Evolutionary conservation across 2,113 vertebrate genomes (phyloP).

Genomic region (Dromaius novaehollandiae): DNA sequence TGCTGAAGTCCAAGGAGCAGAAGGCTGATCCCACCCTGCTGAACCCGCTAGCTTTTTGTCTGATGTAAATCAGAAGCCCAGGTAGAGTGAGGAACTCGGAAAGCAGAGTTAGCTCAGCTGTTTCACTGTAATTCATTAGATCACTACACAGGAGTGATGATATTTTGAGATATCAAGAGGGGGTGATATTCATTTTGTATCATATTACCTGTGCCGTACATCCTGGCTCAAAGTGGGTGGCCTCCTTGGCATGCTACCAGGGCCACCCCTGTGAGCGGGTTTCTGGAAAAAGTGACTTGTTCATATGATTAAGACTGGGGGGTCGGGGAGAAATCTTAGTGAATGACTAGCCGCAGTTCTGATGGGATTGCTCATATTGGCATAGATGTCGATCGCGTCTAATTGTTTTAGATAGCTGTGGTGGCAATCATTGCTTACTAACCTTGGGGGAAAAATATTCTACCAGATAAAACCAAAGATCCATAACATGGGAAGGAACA

Average conservation of each 20-base stretch:
- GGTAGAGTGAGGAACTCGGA: neutral
- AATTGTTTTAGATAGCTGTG: neutral
- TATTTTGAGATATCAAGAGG: neutral
- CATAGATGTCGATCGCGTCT: neutral
- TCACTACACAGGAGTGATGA: neutral
- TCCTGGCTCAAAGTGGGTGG: slow-evolving; percentile 17
- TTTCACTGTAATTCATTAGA: neutral
- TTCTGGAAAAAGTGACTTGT: slow-evolving; percentile 9
- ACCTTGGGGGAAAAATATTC: neutral
- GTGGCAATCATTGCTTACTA: neutral
- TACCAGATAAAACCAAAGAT: neutral
- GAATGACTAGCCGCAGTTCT: neutral
- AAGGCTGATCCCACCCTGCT: neutral
- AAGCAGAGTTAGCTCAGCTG: neutral
- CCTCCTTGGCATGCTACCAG: neutral
- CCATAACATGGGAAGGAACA: neutral
- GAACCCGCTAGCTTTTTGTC: neutral
- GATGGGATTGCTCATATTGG: neutral
- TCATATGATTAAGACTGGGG: neutral
- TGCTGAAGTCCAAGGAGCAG: neutral
- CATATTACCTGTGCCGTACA: neutral
- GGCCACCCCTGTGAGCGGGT: neutral
- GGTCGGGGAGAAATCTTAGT: neutral
- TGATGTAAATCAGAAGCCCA: neutral
- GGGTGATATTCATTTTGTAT: neutral